Percentiles rank a stretch among this genome's conserved stretches.
Conservation (phyloP, 92 coral and sea anemone species). For the Parazoanthus swiftii region DNA sequence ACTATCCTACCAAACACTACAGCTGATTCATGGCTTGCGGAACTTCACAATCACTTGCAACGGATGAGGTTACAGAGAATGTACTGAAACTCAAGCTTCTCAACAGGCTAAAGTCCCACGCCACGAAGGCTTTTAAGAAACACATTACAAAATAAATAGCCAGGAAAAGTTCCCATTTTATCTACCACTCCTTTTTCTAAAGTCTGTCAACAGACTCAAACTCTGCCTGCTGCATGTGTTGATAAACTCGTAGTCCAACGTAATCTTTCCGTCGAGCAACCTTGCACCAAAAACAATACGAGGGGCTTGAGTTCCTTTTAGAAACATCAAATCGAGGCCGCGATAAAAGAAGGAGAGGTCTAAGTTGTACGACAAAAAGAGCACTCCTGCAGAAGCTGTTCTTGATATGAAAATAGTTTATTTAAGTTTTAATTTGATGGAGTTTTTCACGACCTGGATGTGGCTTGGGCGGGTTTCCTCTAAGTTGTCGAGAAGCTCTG, state of each 20-base stretch:
- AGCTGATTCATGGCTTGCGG: background rate
- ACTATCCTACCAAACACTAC: background rate
- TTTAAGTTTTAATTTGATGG: conserved; percentile 88
- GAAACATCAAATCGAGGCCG: background rate
- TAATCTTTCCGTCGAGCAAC: background rate
- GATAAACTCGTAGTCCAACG: background rate
- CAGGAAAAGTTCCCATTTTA: background rate
- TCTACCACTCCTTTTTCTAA: no score
- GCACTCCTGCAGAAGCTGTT: background rate
- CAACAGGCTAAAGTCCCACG: background rate
- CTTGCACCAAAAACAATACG: no score
- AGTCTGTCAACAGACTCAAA: background rate
- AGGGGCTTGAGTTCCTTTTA: background rate
- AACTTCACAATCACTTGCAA: background rate
- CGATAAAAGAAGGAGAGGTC: background rate
- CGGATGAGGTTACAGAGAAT: background rate
- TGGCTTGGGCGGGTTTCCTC: conserved; percentile 67
- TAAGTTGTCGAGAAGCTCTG: conserved; percentile 59
- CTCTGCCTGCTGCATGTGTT: background rate
- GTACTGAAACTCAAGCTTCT: background rate
- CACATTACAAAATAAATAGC: background rate
- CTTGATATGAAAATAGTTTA: conserved; percentile 40
- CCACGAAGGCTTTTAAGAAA: background rate
- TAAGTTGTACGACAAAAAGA: background rate
- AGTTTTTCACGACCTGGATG: conserved; percentile 69